Evolutionary conservation across 1,140 invertebrate genomes (phyloP).

Genomic region (Temnothorax curvispinosus): DNA sequence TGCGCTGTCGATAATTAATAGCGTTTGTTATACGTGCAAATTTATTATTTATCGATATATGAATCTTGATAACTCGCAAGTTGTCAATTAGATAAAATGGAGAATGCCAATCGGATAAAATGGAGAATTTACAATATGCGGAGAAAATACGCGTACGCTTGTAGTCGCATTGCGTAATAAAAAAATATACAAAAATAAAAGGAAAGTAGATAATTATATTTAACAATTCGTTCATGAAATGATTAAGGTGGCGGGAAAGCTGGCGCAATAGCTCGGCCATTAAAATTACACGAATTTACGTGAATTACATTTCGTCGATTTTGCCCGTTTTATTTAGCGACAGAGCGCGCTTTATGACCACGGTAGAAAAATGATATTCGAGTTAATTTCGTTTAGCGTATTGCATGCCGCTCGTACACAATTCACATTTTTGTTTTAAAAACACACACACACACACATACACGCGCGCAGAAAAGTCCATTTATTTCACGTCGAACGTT

Average conservation of each 20-base stretch:
- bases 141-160: not conserved
- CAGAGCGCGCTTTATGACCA: slow-evolving; percentile 34
- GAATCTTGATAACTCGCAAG: not conserved
- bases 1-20: not conserved
- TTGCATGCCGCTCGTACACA: slow-evolving; percentile 23
- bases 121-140: not conserved
- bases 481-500: slow-evolving; percentile 49
- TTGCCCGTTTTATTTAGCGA: slow-evolving; percentile 37
- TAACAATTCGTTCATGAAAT: slow-evolving; percentile 11
- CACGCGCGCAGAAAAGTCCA: not conserved
- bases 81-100: not conserved
- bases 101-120: not conserved
- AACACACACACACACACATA: not conserved
- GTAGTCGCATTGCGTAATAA: not conserved
- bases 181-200: slow-evolving; percentile 31
- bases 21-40: not conserved
- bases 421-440: slow-evolving; percentile 53
- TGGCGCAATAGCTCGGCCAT: not conserved
- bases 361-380: slow-evolving; percentile 49
- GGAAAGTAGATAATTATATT: slow-evolving; percentile 37
- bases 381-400: slow-evolving; percentile 56
- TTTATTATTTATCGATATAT: not conserved
- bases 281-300: slow-evolving; percentile 51
- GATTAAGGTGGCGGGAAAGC: slow-evolving; percentile 39
- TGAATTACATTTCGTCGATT: slow-evolving; percentile 49